These are phyloP conservation scores for Intellagama lesueurii DNA, from an alignment of 2,797 vertebrate species.

Conservation along the genomic window DNA sequence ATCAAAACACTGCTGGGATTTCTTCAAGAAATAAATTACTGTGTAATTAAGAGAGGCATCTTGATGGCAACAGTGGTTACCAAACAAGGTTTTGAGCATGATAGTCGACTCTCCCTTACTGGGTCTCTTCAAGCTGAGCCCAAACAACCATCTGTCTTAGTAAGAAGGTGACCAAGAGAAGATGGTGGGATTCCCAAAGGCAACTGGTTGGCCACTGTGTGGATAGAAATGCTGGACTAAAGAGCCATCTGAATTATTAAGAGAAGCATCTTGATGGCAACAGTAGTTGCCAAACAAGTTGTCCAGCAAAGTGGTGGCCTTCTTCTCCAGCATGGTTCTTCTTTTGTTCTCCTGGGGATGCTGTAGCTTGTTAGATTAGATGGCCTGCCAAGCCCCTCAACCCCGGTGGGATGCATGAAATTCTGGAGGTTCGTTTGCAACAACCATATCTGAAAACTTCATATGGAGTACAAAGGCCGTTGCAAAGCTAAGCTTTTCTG, in stretches of 20 bases:
- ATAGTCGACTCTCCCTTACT: background rate
- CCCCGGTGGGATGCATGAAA: too few relatives aligned
- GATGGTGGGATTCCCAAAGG: background rate
- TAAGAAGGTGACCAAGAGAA: background rate
- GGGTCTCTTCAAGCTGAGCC: background rate
- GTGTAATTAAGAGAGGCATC: background rate
- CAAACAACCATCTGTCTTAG: background rate
- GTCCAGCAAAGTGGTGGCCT: too few relatives aligned
- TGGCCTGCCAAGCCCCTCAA: background rate
- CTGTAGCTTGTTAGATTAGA: background rate
- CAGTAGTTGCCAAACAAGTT: background rate
- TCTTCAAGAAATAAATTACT: background rate
- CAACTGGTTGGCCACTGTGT: too few relatives aligned
- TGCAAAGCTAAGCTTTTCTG: background rate
- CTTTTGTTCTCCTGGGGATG: too few relatives aligned
- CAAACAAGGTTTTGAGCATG: background rate
- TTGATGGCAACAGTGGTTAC: background rate
- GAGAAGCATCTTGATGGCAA: background rate
- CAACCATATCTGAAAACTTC: too few relatives aligned
- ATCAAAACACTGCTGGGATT: too few relatives aligned
- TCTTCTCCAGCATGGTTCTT: too few relatives aligned
- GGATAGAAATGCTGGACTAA: too few relatives aligned
- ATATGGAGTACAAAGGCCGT: too few relatives aligned
- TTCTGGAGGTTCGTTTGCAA: too few relatives aligned
- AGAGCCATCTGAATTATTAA: background rate